phyloP scores from a whole-genome alignment of 2,797 vertebrate genomes.

The Ctenopoma kingsleyae region DNA sequence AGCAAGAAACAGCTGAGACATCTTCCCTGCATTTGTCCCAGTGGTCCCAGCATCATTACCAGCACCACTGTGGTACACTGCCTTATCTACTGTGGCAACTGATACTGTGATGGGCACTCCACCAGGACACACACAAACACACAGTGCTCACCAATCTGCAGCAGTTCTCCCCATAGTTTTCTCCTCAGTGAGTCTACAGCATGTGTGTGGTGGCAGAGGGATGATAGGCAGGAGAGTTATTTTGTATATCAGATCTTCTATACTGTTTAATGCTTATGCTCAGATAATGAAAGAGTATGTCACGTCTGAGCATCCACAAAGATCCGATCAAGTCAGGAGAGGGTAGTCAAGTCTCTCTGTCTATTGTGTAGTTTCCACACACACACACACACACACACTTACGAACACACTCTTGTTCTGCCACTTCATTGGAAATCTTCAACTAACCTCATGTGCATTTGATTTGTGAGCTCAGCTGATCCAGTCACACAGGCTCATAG shows the following conservation, averaged over 20 bases:
- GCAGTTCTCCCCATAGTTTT: constrained; percentile 32
- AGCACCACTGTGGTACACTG: constrained; percentile 47
- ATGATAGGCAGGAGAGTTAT: constrained; percentile 34
- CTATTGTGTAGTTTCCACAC: constrained; percentile 35
- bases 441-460: constrained; percentile 67
- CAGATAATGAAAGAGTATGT: constrained; percentile 54
- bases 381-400: not conserved
- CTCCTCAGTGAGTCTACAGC: constrained; percentile 15
- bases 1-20: constrained; percentile 64
- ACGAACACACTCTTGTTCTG: constrained; percentile 35
- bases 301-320: constrained; percentile 40
- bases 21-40: constrained; percentile 61
- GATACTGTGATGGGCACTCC: constrained; percentile 75
- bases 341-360: constrained; percentile 65
- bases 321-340: constrained; percentile 66
- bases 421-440: constrained; percentile 62
- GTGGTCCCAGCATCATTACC: constrained; percentile 82
- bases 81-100: constrained; percentile 77
- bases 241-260: constrained; percentile 49
- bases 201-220: constrained; percentile 41
- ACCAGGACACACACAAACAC: constrained; percentile 49
- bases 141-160: constrained; percentile 40
- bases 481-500: constrained; percentile 59
- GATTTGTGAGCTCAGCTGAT: constrained; percentile 74
- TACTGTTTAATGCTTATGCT: constrained; percentile 59